phyloP scores from a whole-genome alignment of 2,888 invertebrate genomes.

The Rotaria macrura region DNA sequence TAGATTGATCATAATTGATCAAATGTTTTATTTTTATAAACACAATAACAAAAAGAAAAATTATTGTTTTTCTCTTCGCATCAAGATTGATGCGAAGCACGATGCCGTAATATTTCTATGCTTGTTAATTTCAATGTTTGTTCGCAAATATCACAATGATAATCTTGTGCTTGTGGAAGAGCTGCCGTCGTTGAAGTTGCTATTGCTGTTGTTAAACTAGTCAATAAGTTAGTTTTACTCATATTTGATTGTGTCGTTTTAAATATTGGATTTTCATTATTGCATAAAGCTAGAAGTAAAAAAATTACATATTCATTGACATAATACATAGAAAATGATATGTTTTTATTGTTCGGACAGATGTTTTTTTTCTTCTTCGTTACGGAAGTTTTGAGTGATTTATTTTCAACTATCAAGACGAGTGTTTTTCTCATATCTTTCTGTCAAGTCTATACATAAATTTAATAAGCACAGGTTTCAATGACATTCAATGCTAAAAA shows the following conservation, averaged over 20 bases:
- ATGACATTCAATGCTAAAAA: too few species aligned
- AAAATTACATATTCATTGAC: background rate
- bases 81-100: background rate
- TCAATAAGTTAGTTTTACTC: background rate
- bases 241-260: background rate
- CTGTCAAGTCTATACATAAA: too few species aligned
- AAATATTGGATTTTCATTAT: background rate
- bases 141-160: background rate
- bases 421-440: too few species aligned
- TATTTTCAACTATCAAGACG: too few species aligned
- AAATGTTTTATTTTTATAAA: background rate
- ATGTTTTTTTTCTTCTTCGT: too few species aligned
- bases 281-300: background rate
- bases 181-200: background rate
- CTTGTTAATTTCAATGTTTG: background rate
- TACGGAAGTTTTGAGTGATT: too few species aligned
- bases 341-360: too few species aligned
- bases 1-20: too few species aligned
- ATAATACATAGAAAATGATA: too few species aligned
- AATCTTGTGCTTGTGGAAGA: background rate
- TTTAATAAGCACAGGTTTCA: too few species aligned
- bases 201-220: background rate
- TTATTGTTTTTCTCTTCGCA: background rate
- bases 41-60: background rate
- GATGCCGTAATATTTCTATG: constrained; percentile 2